phyloP scores from a whole-genome alignment of 2,113 vertebrate species.

The Fukomys damarensis region DNA sequence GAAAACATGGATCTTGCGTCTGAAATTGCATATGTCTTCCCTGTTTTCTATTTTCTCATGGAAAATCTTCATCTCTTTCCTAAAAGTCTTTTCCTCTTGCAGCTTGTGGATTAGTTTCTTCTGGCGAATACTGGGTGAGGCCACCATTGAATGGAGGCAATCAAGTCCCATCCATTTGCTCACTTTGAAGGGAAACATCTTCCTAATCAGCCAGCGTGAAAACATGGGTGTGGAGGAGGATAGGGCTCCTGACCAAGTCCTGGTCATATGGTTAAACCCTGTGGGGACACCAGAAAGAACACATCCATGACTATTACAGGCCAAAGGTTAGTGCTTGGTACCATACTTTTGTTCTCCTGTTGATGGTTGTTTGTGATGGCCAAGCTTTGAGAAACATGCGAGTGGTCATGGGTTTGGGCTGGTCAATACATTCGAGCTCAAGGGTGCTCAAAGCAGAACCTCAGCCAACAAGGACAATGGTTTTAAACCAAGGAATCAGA shows the following conservation, averaged over 20 bases:
- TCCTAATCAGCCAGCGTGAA: neutral
- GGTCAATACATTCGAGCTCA: neutral
- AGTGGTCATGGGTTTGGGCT: neutral
- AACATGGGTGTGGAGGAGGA: neutral
- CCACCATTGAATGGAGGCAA: constrained; percentile 17
- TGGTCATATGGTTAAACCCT: neutral
- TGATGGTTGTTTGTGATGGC: neutral
- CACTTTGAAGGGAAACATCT: constrained; percentile 67
- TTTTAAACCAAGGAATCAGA: neutral
- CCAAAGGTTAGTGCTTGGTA: neutral
- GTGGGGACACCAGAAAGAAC: neutral
- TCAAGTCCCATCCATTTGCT: constrained; percentile 37
- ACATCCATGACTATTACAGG: neutral
- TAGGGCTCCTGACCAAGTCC: neutral
- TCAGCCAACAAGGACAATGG: neutral
- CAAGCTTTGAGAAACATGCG: neutral
- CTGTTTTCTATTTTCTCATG: constrained; percentile 45
- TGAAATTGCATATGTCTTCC: constrained; percentile 68
- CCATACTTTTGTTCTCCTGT: neutral
- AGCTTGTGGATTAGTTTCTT: constrained; percentile 70
- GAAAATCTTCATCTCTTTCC: constrained; percentile 68
- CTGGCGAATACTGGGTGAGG: neutral
- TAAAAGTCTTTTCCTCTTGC: constrained; percentile 66
- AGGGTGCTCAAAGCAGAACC: neutral
- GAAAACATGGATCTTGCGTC: constrained; percentile 61